phyloP scores from a whole-genome alignment of 1,140 invertebrate species.

The Sminthurides bifidus region DNA sequence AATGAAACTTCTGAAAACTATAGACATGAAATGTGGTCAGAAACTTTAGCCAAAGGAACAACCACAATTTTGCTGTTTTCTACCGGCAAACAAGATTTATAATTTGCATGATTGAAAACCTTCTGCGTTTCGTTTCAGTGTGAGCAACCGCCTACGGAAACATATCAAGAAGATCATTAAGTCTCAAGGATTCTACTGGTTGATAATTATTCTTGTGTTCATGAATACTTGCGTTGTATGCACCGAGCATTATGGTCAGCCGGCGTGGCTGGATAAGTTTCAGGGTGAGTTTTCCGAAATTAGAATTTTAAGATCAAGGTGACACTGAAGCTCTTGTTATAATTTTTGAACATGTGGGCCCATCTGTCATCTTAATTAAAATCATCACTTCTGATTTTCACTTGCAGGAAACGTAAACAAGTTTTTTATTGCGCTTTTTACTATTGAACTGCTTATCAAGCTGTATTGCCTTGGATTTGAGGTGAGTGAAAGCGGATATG shows the following conservation, averaged over 20 bases:
- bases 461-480: constrained; percentile 98
- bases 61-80: too few species aligned
- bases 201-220: constrained; percentile 89
- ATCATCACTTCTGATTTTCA: constrained; percentile 30
- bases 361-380: not conserved
- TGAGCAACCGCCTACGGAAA: constrained; percentile 8
- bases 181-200: constrained; percentile 98
- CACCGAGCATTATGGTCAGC: constrained; percentile 94
- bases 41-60: not conserved
- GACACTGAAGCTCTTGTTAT: not conserved
- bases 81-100: too few species aligned
- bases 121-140: too few species aligned
- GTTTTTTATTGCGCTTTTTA: constrained; percentile 94
- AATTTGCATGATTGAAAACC: too few species aligned
- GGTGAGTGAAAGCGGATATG: too few species aligned
- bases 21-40: too few species aligned
- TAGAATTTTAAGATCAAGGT: not conserved
- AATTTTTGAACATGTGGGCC: not conserved
- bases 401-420: constrained; percentile 81
- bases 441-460: constrained; percentile 97
- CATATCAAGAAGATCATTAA: constrained; percentile 51
- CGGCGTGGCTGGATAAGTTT: constrained; percentile 86
- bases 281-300: constrained; percentile 56
- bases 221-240: constrained; percentile 87
- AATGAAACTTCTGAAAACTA: too few species aligned